Percentiles rank a stretch among this genome's conserved stretches.
Evolutionary conservation across 2,113 vertebrate genomes (phyloP).

Genomic region (Ictalurus furcatus): DNA sequence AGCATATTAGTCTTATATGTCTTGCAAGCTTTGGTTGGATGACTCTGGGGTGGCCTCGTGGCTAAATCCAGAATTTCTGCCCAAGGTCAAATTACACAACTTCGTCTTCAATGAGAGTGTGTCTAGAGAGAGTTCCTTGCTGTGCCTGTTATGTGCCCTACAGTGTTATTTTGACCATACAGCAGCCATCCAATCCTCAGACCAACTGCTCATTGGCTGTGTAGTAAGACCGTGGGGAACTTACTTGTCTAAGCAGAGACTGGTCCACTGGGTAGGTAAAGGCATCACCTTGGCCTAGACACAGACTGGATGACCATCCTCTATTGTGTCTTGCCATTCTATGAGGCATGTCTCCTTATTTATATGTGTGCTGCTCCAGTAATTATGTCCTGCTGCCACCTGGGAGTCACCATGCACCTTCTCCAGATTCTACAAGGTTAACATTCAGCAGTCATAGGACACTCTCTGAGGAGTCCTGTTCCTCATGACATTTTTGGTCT

Average conservation of each 20-base stretch:
- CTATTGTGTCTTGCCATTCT: not conserved
- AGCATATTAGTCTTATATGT: not conserved
- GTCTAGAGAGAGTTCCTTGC: not conserved
- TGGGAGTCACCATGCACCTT: not conserved
- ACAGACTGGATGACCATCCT: not conserved
- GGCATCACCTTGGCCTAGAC: not conserved
- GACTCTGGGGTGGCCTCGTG: slow-evolving; percentile 3
- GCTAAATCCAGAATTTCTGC: slow-evolving; percentile 22
- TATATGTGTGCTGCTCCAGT: not conserved
- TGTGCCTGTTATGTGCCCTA: not conserved
- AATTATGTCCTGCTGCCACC: slow-evolving; percentile 12
- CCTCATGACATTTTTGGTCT: not conserved
- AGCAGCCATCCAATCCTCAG: slow-evolving; percentile 1
- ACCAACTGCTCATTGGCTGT: not conserved
- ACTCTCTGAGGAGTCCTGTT: not conserved
- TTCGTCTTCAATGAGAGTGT: not conserved
- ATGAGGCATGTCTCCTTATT: not conserved
- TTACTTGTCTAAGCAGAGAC: not conserved
- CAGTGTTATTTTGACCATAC: not conserved
- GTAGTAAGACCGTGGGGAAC: not conserved
- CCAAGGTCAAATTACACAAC: slow-evolving; percentile 12
- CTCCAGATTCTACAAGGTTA: slow-evolving; percentile 1
- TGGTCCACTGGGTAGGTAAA: not conserved
- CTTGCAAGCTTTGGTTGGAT: not conserved
- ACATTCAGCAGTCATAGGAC: not conserved